These are phyloP conservation scores for Agrilus planipennis DNA, from an alignment of 1,140 invertebrate genomes.

Conservation along the genomic window DNA sequence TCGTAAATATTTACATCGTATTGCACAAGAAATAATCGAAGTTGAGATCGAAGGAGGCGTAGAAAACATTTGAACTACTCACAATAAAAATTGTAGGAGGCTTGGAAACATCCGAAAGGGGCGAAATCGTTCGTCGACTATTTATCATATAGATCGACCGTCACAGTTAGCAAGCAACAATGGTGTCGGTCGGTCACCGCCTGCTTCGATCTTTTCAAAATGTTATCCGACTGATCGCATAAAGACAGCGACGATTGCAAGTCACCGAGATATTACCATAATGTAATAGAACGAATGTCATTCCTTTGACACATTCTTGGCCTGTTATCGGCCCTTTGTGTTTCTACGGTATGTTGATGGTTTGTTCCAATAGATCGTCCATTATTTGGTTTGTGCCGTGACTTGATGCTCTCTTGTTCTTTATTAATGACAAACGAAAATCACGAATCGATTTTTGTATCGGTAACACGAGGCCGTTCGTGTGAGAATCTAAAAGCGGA, in stretches of 20 bases:
- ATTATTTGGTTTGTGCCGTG: too few species aligned
- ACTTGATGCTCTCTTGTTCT: too few species aligned
- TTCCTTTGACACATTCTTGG: conserved; percentile 19
- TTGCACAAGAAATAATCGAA: too few species aligned
- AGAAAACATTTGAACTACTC: too few species aligned
- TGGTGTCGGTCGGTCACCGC: conserved; percentile 7
- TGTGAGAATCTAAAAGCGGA: too few species aligned
- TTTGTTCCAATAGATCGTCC: too few species aligned
- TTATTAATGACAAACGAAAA: too few species aligned
- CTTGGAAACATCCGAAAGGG: neutral
- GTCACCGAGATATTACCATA: conserved; percentile 26
- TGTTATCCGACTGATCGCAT: conserved; percentile 10
- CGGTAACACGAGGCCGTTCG: too few species aligned
- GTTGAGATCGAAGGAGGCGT: too few species aligned
- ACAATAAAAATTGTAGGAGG: too few species aligned
- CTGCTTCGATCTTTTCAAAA: conserved; percentile 17
- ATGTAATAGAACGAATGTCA: conserved; percentile 24
- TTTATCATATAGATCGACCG: conserved; percentile 22
- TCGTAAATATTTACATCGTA: too few species aligned
- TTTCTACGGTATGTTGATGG: neutral
- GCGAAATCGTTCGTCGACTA: conserved; percentile 10
- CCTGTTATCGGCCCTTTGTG: neutral
- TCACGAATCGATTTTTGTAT: too few species aligned
- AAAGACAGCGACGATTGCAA: conserved; percentile 15
- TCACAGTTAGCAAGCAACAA: conserved; percentile 10